Evolutionary conservation across 1,140 invertebrate species (phyloP).

Genomic region (Diorhabda elongata): DNA sequence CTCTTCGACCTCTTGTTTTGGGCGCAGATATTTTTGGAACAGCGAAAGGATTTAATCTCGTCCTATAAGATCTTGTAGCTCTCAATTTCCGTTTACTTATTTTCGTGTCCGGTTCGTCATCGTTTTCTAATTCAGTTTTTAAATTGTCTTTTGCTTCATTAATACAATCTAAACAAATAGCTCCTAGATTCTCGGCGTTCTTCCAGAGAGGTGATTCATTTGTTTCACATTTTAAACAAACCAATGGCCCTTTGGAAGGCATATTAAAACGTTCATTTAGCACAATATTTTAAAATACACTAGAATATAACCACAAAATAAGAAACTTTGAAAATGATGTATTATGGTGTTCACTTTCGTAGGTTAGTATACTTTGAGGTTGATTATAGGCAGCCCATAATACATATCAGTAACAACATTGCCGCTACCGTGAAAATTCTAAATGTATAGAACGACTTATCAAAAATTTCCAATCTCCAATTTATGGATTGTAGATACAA

Average conservation of each 20-base stretch:
- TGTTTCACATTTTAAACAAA: slow-evolving; percentile 58
- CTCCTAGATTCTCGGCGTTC: slow-evolving; percentile 56
- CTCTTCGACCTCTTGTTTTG: slow-evolving; percentile 69
- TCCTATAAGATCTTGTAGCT: slow-evolving; percentile 55
- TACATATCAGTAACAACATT: no score
- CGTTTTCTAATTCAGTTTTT: slow-evolving; percentile 37
- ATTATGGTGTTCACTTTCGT: no score
- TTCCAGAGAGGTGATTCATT: slow-evolving; percentile 59
- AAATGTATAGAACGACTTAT: no score
- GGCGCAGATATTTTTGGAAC: slow-evolving; percentile 51
- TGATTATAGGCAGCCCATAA: no score
- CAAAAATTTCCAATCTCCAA: no score
- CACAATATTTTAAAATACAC: not conserved
- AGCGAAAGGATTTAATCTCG: slow-evolving; percentile 44
- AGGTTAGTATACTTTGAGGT: no score
- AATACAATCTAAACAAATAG: slow-evolving; percentile 59
- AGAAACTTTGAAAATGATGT: no score
- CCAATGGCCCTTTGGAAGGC: slow-evolving; percentile 60
- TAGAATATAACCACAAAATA: not conserved
- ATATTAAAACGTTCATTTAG: slow-evolving; percentile 42
- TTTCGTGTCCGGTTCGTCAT: slow-evolving; percentile 42
- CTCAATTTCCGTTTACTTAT: slow-evolving; percentile 51
- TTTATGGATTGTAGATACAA: no score
- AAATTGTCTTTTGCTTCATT: slow-evolving; percentile 47
- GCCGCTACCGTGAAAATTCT: no score